Base-by-base conservation (phyloP, 2,113 vertebrate genomes). In the Agelaius tricolor region DNA sequence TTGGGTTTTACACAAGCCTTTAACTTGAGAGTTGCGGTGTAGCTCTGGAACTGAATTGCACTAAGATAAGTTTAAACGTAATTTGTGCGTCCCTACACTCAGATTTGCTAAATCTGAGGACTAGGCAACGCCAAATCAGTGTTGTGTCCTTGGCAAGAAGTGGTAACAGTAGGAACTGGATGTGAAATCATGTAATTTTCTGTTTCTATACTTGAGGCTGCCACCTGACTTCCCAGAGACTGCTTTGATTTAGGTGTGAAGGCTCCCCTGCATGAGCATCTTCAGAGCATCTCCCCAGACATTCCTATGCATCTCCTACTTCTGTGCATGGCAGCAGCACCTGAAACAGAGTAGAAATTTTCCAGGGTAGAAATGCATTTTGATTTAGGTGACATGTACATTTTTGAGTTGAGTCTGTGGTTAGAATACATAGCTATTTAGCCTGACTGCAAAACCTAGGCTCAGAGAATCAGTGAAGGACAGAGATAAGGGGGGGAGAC, bases 101-200 rank as follows among this genome's bases (percentile, higher is more conserved):
- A 54, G 39, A 41, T 65, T 23, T 61, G 44, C 24, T 68, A 23
- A 21, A 47, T 37, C 27, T 87, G 52, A 75, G 57, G 28, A 31
- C 44, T 24, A 37, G 31, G 11, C 9, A 27, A 15, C 0, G 0
- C 27, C 1, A 2, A 51, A 41, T 66, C 27, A 9, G 18, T 4
- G n/a, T 4, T 1, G 1, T 23, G 22, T 11, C 14, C 11, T 9
- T 24, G n/a, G 19, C 5, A 69, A n/a, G n/a, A 68, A 31, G 17
- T 4, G 6, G 23, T 6, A 24, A 9, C 11, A 51, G n/a, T 12
- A 65, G 54, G 54, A 90, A 27, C 3, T 7, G 13, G 39, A 17
- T 57, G 33, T 52, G 23, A 61, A 76, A 39, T 24, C 5, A 0
- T 6, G 15, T n/a, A 2, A 2, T 62, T 69, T 8, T 5, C 11